Percentiles rank a stretch among this genome's conserved stretches.
Conservation (phyloP, 2,888 invertebrate genomes). For the Rhamphomyia laevipes region DNA sequence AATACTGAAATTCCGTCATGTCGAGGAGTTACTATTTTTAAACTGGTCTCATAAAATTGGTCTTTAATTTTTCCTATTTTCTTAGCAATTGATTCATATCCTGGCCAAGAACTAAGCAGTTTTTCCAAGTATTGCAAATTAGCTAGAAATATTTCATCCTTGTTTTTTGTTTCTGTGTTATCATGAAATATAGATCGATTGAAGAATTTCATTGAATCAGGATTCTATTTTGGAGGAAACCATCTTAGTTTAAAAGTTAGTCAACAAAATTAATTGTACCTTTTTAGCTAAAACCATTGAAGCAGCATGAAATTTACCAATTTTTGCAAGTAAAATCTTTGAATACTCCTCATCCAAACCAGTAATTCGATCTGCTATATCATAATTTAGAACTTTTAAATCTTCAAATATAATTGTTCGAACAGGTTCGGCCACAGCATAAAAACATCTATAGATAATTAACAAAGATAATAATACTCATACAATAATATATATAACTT, state of each 20-base stretch:
- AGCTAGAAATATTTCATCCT: neutral
- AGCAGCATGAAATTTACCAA: slow-evolving; percentile 45
- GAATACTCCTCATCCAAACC: slow-evolving; percentile 46
- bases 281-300: slow-evolving; percentile 42
- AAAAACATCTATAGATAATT: slow-evolving; percentile 24
- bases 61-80: slow-evolving; percentile 26
- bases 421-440: slow-evolving; percentile 28
- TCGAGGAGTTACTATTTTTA: slow-evolving; percentile 4
- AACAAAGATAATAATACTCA: too few species aligned
- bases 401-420: slow-evolving; percentile 35
- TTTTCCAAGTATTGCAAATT: neutral
- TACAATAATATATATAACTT: too few species aligned
- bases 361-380: slow-evolving; percentile 40
- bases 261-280: slow-evolving; percentile 26
- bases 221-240: neutral
- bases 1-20: slow-evolving; percentile 37
- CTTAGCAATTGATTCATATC: slow-evolving; percentile 34
- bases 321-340: slow-evolving; percentile 38
- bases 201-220: neutral
- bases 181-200: neutral
- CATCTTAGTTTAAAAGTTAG: too few species aligned
- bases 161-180: neutral
- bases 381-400: slow-evolving; percentile 42
- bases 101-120: slow-evolving; percentile 35
- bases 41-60: slow-evolving; percentile 1